Evolutionary conservation across 2,797 vertebrate genomes (phyloP).

Genomic region (Chelidonichthys spinosus): DNA sequence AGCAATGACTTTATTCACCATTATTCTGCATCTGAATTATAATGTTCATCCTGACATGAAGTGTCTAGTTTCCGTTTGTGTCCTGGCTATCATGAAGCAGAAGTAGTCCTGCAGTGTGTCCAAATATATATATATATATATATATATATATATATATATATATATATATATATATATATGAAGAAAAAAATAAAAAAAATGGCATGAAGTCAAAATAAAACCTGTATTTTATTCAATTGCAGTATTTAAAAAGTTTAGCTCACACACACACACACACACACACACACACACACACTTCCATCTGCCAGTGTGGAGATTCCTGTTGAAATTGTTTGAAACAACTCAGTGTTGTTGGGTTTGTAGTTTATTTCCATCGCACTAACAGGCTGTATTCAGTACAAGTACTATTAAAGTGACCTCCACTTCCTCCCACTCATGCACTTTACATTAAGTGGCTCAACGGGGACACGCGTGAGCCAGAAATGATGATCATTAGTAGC

Average conservation of each 20-base stretch:
- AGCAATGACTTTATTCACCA: not conserved
- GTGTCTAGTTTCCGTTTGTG: not conserved
- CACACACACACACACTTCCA: not conserved
- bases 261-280: too few species aligned
- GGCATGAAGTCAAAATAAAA: not conserved
- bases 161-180: not conserved
- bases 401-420: slow-evolving; percentile 51
- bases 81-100: not conserved
- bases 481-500: not conserved
- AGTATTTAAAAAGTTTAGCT: slow-evolving; percentile 3
- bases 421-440: slow-evolving; percentile 17
- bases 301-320: slow-evolving; percentile 23
- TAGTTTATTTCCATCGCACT: slow-evolving; percentile 4
- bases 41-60: not conserved
- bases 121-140: not conserved
- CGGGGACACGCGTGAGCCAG: not conserved
- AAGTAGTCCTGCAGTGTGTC: slow-evolving; percentile 1
- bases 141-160: too few species aligned
- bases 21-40: not conserved
- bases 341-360: slow-evolving; percentile 16
- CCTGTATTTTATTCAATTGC: not conserved
- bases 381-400: slow-evolving; percentile 16
- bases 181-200: not conserved
- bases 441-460: slow-evolving; percentile 21
- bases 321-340: slow-evolving; percentile 47